These are phyloP conservation scores for Alauda arvensis DNA, from an alignment of 2,797 vertebrate genomes.

Conservation along the genomic window DNA sequence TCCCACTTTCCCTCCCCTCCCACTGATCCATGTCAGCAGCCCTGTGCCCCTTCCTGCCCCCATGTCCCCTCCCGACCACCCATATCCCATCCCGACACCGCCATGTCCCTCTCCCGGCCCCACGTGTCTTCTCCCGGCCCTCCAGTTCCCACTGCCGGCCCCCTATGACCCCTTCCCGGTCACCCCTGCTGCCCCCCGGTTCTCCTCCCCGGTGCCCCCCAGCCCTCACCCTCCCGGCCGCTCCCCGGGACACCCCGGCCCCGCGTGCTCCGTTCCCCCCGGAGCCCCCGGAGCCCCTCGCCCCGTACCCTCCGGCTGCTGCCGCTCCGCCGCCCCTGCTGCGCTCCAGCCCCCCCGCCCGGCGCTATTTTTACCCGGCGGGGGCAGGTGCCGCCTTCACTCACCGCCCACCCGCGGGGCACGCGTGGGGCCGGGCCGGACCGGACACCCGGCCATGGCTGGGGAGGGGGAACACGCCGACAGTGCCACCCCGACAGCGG, in stretches of 20 bases:
- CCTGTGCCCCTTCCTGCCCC: no score
- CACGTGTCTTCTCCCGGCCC: not conserved
- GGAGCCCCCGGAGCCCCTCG: not conserved
- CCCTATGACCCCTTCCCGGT: not conserved
- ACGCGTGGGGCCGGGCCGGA: not conserved
- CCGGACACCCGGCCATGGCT: not conserved
- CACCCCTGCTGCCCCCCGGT: no score
- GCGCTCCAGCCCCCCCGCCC: not conserved
- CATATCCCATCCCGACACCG: not conserved
- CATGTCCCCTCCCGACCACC: not conserved
- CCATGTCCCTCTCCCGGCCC: not conserved
- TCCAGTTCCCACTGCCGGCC: not conserved
- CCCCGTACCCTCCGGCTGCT: not conserved
- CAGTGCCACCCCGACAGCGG: not conserved
- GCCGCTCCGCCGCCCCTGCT: not conserved
- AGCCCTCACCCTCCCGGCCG: not conserved
- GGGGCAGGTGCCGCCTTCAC: constrained; percentile 27
- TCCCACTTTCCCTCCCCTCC: not conserved
- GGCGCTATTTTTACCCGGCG: constrained; percentile 9
- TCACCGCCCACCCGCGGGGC: constrained; percentile 11
- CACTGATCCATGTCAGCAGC: no score
- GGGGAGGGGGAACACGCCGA: not conserved
- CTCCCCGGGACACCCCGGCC: not conserved
- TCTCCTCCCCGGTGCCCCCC: not conserved
- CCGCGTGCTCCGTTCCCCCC: not conserved